phyloP scores from a whole-genome alignment of 2,113 vertebrate genomes.

The Neotoma lepida region DNA sequence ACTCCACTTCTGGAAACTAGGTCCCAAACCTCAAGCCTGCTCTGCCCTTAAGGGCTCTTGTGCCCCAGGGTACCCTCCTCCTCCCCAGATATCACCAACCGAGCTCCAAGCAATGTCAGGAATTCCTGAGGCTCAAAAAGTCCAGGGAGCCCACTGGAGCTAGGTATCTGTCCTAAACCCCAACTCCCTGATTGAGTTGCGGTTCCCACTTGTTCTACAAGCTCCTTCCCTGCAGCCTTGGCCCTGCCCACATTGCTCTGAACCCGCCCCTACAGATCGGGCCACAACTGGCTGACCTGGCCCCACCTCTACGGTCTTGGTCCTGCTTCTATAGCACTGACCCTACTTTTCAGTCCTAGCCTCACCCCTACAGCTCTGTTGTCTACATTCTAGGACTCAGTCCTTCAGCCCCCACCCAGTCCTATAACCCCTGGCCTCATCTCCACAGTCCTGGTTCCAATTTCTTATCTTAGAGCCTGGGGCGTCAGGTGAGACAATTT shows the following conservation, averaged over 20 bases:
- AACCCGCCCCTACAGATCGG: not conserved
- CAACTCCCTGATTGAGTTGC: accelerated
- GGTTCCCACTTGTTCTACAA: not conserved
- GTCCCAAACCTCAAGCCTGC: not conserved
- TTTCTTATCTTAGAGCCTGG: too few relatives aligned
- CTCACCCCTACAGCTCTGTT: not conserved
- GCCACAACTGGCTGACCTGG: not conserved
- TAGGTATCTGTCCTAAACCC: not conserved
- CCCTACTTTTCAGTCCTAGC: not conserved
- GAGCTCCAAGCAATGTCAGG: not conserved
- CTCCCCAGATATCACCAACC: not conserved
- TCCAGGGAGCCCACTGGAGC: not conserved
- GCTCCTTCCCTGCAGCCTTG: not conserved
- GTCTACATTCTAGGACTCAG: not conserved
- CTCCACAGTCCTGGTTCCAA: not conserved
- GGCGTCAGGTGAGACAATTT: accelerated
- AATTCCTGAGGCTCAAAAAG: not conserved
- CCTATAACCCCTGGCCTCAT: not conserved
- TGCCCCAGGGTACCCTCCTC: not conserved
- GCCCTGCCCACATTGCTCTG: not conserved
- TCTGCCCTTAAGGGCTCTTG: not conserved
- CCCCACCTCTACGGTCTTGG: not conserved
- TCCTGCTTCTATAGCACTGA: not conserved
- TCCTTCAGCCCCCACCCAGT: not conserved
- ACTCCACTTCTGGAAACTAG: not conserved